Evolutionary conservation across 2,797 vertebrate genomes (phyloP).

Genomic region (Enteromius anoplus): DNA sequence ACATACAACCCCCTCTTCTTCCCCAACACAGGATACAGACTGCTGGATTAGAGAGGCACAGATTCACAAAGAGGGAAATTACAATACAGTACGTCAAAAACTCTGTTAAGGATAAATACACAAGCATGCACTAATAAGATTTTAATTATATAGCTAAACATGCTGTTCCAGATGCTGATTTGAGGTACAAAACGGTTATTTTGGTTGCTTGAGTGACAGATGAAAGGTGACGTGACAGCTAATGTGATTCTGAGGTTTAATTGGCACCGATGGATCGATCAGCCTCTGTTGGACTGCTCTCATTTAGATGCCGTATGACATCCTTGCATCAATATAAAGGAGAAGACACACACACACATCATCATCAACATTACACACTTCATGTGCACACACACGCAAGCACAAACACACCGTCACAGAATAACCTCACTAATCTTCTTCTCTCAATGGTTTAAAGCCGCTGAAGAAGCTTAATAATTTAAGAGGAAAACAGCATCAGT

Average conservation of each 20-base stretch:
- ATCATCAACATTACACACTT: slow-evolving; percentile 26
- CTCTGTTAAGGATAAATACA: background rate
- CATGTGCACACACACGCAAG: slow-evolving; percentile 21
- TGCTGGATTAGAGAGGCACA: slow-evolving; percentile 56
- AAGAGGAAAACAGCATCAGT: slow-evolving; percentile 74
- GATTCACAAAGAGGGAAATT: slow-evolving; percentile 40
- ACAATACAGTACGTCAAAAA: slow-evolving; percentile 14
- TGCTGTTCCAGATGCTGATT: background rate
- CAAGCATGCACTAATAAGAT: background rate
- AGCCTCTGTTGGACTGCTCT: slow-evolving; percentile 9
- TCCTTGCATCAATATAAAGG: slow-evolving; percentile 19
- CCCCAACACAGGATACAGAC: slow-evolving; percentile 44
- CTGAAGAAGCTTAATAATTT: slow-evolving; percentile 81
- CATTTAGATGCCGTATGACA: background rate
- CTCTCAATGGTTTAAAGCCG: slow-evolving; percentile 76
- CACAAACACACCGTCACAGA: slow-evolving; percentile 69
- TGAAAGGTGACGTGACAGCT: background rate
- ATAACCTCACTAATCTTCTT: slow-evolving; percentile 79
- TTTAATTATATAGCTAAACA: background rate
- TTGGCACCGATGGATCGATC: background rate
- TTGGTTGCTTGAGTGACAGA: background rate
- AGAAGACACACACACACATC: background rate
- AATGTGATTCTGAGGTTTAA: slow-evolving; percentile 10
- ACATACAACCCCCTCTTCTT: slow-evolving; percentile 45
- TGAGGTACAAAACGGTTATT: background rate